These are phyloP conservation scores for Nixonia krombeini DNA, from an alignment of 1,140 invertebrate genomes.

Conservation along the genomic window DNA sequence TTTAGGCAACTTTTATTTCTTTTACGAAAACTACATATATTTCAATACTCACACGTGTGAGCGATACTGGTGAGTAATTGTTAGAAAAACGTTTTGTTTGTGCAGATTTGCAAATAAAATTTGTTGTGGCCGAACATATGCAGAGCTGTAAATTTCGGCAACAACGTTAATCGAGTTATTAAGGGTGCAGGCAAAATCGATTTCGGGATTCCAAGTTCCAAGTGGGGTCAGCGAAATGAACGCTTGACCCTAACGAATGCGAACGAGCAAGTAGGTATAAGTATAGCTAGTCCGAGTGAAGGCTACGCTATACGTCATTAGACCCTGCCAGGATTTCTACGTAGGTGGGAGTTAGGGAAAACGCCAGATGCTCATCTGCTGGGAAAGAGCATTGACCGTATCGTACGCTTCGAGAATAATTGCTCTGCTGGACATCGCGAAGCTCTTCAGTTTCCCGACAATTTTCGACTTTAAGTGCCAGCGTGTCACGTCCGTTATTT, in stretches of 20 bases:
- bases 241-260: slow-evolving; percentile 50
- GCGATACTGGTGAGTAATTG: no score
- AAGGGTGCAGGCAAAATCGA: slow-evolving; percentile 49
- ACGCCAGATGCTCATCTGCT: slow-evolving; percentile 51
- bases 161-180: slow-evolving; percentile 52
- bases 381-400: slow-evolving; percentile 45
- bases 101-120: not conserved
- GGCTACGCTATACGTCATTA: slow-evolving; percentile 47
- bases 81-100: not conserved
- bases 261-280: slow-evolving; percentile 46
- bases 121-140: slow-evolving; percentile 40
- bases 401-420: slow-evolving; percentile 43
- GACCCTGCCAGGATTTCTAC: slow-evolving; percentile 35
- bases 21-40: no score
- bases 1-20: no score
- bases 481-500: slow-evolving; percentile 22
- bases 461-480: slow-evolving; percentile 35
- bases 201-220: slow-evolving; percentile 38
- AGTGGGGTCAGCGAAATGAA: slow-evolving; percentile 46
- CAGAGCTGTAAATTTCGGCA: slow-evolving; percentile 49
- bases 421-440: slow-evolving; percentile 40
- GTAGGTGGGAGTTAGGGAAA: slow-evolving; percentile 44
- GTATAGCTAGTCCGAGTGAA: slow-evolving; percentile 41
- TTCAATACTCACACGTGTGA: no score
- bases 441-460: slow-evolving; percentile 37